These are phyloP conservation scores for Saccopteryx bilineata DNA, from an alignment of 2,113 vertebrate genomes.

Conservation along the genomic window DNA sequence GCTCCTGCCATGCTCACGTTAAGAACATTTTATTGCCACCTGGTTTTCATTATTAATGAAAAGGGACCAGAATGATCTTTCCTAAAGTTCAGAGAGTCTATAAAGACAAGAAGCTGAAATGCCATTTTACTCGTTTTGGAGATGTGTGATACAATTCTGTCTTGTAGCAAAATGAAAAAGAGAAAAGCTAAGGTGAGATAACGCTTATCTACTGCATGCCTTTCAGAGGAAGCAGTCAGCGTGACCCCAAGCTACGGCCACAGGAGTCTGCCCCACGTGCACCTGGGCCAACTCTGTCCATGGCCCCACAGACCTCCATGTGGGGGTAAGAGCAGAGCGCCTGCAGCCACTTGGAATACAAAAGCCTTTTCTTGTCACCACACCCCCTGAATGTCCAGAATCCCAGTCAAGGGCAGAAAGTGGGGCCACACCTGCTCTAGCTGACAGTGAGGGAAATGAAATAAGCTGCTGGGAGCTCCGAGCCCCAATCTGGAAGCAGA, in stretches of 20 bases:
- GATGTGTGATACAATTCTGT: slow-evolving; percentile 91
- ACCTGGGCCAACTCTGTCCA: neutral
- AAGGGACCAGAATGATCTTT: slow-evolving; percentile 93
- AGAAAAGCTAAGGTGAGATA: slow-evolving; percentile 60
- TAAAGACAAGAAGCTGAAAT: slow-evolving; percentile 92
- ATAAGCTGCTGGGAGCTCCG: neutral
- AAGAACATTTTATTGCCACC: slow-evolving; percentile 92
- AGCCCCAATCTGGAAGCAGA: neutral
- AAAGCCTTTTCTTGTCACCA: neutral
- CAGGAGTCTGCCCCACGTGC: too few relatives aligned
- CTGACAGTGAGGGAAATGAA: neutral
- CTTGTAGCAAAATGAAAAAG: slow-evolving; percentile 86
- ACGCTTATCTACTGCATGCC: accelerated
- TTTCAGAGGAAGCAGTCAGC: neutral
- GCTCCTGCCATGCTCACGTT: slow-evolving; percentile 78
- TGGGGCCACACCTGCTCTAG: neutral
- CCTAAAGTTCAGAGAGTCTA: slow-evolving; percentile 94
- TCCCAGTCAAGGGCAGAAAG: neutral
- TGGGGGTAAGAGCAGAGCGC: neutral
- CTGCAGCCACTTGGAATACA: neutral
- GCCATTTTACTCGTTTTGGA: slow-evolving; percentile 92
- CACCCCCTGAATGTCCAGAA: neutral
- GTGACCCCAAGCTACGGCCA: neutral
- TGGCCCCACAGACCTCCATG: neutral
- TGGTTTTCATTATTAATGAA: slow-evolving; percentile 95